Conservation (phyloP, 2,888 invertebrate species). For the Electrophaes corylata region DNA sequence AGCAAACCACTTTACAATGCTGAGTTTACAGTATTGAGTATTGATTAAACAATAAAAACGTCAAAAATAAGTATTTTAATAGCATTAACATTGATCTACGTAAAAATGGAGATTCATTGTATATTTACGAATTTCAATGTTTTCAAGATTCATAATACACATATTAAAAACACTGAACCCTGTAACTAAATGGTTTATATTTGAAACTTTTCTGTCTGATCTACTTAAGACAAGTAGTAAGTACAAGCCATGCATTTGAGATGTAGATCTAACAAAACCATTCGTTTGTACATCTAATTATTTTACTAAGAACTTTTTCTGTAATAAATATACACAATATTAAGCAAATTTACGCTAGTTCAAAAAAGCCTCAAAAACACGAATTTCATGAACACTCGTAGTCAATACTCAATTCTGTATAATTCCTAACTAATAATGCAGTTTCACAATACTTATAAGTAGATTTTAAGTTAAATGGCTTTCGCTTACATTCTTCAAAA, state of each 20-base stretch:
- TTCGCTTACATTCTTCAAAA: neutral
- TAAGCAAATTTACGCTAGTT: too few species aligned
- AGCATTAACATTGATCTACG: neutral
- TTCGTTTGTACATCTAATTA: too few species aligned
- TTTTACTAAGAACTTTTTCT: too few species aligned
- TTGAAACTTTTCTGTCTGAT: neutral
- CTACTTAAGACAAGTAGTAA: neutral
- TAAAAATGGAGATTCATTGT: constrained; percentile 2
- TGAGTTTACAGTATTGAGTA: constrained; percentile 5
- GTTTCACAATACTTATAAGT: neutral
- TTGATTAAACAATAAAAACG: neutral
- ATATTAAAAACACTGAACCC: too few species aligned
- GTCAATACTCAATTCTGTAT: neutral
- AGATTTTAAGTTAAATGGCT: neutral
- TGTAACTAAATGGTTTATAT: too few species aligned
- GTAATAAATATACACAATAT: too few species aligned
- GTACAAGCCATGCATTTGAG: too few species aligned
- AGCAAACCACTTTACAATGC: neutral
- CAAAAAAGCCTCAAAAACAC: neutral
- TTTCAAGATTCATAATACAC: neutral
- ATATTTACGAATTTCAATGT: neutral
- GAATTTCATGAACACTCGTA: neutral
- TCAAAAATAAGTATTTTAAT: neutral
- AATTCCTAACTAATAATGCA: neutral
- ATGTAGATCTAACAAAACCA: too few species aligned